These are phyloP conservation scores for Nothoprocta perdicaria DNA, from an alignment of 2,113 vertebrate genomes.

Conservation along the genomic window DNA sequence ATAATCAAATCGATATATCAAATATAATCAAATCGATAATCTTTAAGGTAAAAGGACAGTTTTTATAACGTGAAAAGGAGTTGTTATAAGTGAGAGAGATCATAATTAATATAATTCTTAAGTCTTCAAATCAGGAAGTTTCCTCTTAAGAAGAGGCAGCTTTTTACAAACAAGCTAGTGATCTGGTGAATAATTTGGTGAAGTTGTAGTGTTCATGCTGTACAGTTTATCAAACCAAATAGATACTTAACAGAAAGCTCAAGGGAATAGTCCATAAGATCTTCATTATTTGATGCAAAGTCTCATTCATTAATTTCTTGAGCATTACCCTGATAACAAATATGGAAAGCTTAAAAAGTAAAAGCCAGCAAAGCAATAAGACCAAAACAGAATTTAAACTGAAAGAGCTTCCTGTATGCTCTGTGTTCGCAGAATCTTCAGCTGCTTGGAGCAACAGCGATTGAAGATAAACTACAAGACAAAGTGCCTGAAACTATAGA, in stretches of 20 bases:
- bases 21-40: background rate
- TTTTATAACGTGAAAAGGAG: background rate
- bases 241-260: background rate
- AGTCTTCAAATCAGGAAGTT: background rate
- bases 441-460: slow-evolving; percentile 95
- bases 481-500: slow-evolving; percentile 98
- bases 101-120: background rate
- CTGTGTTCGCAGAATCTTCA: slow-evolving; percentile 88
- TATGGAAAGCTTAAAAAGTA: background rate
- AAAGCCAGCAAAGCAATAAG: background rate
- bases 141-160: background rate
- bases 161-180: background rate
- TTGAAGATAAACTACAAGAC: slow-evolving; percentile 97
- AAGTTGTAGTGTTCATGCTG: rapidly evolving
- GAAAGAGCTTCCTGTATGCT: background rate
- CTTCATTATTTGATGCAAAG: background rate
- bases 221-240: background rate
- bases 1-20: too few species aligned
- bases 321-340: background rate
- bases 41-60: background rate
- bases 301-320: background rate
- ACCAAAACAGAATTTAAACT: background rate
- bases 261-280: background rate
- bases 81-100: background rate
- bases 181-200: background rate